Percentiles rank a stretch among this genome's conserved stretches.
These are phyloP conservation scores for Limnephilus auricula DNA, from an alignment of 2,888 invertebrate species.

Conservation along the genomic window DNA sequence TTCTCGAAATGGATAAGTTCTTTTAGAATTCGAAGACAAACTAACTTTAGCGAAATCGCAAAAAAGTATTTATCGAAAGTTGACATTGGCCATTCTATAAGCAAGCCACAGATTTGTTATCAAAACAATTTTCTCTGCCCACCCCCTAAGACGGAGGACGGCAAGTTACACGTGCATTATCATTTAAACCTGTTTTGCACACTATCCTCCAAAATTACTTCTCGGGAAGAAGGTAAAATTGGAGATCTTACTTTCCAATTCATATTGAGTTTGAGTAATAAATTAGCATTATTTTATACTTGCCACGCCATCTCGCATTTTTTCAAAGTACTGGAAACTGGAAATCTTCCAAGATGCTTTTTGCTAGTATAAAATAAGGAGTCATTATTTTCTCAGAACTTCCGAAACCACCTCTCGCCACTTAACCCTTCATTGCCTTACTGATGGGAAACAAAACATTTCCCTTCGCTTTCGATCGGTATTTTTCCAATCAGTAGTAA, in stretches of 20 bases:
- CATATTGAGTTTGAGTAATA: background rate
- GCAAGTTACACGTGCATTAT: background rate
- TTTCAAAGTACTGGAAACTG: background rate
- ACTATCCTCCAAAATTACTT: background rate
- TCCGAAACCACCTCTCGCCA: conserved; percentile 23
- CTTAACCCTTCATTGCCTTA: conserved; percentile 38
- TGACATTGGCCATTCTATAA: too few relatives aligned
- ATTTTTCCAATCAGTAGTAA: background rate
- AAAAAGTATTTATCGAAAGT: too few relatives aligned
- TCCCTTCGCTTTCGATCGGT: background rate
- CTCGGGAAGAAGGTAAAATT: background rate
- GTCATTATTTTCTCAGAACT: background rate
- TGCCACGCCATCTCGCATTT: background rate
- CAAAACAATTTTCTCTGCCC: too few relatives aligned
- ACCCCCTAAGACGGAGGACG: too few relatives aligned
- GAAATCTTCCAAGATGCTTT: too few relatives aligned
- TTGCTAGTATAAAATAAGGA: background rate
- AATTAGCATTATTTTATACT: background rate
- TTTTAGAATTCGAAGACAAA: too few relatives aligned
- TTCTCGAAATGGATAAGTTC: too few relatives aligned
- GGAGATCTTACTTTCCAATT: background rate
- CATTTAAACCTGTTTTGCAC: background rate
- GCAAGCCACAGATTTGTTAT: too few relatives aligned
- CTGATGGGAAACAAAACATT: background rate
- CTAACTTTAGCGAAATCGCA: too few relatives aligned